Evolutionary conservation across 2,113 vertebrate species (phyloP), one percentile per base, ranked within the genome.

Genomic region (Eonycteris spelaea): DNA sequence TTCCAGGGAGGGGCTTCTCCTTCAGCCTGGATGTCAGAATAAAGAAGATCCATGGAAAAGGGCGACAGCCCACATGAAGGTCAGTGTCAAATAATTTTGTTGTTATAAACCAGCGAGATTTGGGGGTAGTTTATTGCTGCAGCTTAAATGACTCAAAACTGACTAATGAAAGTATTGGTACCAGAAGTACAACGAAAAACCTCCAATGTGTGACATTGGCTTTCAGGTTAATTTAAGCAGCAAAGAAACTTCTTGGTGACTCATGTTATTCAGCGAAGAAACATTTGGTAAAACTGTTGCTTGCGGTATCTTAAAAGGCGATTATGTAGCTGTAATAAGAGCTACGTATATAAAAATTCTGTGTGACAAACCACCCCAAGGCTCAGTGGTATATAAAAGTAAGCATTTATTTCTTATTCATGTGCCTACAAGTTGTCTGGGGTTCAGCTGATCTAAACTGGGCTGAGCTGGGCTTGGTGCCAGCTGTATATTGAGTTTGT

Each of bases 11-110:
- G 45, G 7, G 18, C 13, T 96, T 95, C 83, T 85, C 38, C 75
- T 92, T 61, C 33, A 78, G 14, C 30, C 45, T 77, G 51, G 33
- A 61, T 90, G 70, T 90, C 1, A 0, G 53, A 90, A 87, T 87
- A 53, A 87, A 73, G 71, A 90, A 79, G 86, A 95, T 22, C 7
- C 14, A 51, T 86, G 78, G 83, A 82, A 86, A 89, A 95, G 82
- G 86, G 5, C 70, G 7, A 2, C 35, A 73, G 65, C 59, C 73
- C 86, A 38, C 6, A 12, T 18, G 70, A 95, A 96, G 38, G 18
- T 67, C 67, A 82, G 55, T 45, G 24, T 57, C 91, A 71, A 65
- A 51, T 51, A 51, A 82, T 9, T 77, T 77, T 73, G 75, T 63
- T 93, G 30, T 71, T 92, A 67, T 35, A 45, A 96, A 30, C 10